Base-by-base conservation (phyloP, 2,113 vertebrate species). In the Mandrillus leucophaeus region DNA sequence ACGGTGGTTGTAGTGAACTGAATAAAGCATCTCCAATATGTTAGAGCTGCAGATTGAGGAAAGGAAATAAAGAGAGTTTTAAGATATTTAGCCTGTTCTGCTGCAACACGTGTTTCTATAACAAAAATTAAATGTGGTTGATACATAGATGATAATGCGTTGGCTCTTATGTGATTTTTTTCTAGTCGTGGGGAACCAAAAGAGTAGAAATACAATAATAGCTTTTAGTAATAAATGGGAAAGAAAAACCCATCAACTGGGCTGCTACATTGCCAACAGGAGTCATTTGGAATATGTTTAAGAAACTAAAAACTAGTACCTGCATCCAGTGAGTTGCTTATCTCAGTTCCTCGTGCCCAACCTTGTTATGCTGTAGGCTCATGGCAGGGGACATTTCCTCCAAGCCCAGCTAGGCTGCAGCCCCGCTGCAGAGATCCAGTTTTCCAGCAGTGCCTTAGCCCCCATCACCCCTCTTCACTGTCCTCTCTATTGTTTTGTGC, bases 301-400 rank as follows among this genome's bases (percentile, higher is more conserved):
- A 82, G 87, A 88, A 84, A 82, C 14, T 30, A 82, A 83, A 92
- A 43, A 40, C 40, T 16, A 52, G 25, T 45, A 6, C 8, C 57
- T 70, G 5, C 30, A 17, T 27, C 45, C 35, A 18, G 8, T 9
- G 17, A 30, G 4, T 14, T 18, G 40, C 25, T 59, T 11, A n/a
- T 8, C 23, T 0, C 7, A 55, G 27, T 3, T 17, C 20, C 32
- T 10, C 0, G 0, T 25, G 30, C n/a, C 12, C 3, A 55, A n/a
- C 22, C 20, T n/a, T 25, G 2, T 18, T 30, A 50, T 55, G 35
- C 48, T 16, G 27, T 17, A 16, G 18, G 76, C 35, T 64, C 23
- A 16, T 16, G 23, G 32, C n/a, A 45, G 66, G 48, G 82, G 20
- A 3, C 57, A 23, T 1, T 2, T 38, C 6, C 14, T 50, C 30